Conservation (phyloP, 2,888 invertebrate genomes). For the Lithophane ornitopus region DNA sequence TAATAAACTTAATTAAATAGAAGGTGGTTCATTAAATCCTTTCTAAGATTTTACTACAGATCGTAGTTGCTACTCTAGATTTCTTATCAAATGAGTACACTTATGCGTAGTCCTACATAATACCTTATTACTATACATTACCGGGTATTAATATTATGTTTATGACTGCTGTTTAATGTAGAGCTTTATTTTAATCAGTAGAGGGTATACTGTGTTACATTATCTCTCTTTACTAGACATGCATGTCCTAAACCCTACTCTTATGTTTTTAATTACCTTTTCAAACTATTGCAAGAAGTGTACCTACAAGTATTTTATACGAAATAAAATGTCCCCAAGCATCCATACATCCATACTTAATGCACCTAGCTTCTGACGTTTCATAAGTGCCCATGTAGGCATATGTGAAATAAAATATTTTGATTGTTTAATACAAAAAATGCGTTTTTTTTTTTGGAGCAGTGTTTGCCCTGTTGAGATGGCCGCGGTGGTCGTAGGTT, state of each 20-base stretch:
- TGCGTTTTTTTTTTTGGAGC: no score
- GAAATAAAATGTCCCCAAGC: not conserved
- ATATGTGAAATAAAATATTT: no score
- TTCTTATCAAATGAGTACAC: constrained; percentile 41
- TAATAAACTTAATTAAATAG: no score
- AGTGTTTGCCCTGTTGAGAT: no score
- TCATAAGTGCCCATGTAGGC: no score
- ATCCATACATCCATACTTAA: no score
- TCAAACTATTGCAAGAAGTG: not conserved
- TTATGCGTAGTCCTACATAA: constrained; percentile 1
- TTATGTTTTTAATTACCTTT: no score
- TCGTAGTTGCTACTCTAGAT: not conserved
- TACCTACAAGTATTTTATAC: not conserved
- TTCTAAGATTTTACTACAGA: not conserved
- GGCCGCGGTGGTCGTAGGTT: no score
- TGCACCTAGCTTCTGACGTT: no score
- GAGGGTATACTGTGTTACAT: not conserved
- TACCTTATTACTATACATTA: not conserved
- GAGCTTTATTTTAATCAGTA: constrained; percentile 13
- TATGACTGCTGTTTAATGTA: constrained; percentile 18
- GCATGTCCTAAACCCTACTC: not conserved
- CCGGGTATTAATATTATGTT: constrained; percentile 7
- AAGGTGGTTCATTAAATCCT: not conserved
- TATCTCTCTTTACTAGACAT: not conserved
- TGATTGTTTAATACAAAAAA: no score